A percentile compares a stretch with the other conserved stretches of the same genome.
phyloP scores from a whole-genome alignment of 2,797 vertebrate genomes.

The Cyprinella venusta region DNA sequence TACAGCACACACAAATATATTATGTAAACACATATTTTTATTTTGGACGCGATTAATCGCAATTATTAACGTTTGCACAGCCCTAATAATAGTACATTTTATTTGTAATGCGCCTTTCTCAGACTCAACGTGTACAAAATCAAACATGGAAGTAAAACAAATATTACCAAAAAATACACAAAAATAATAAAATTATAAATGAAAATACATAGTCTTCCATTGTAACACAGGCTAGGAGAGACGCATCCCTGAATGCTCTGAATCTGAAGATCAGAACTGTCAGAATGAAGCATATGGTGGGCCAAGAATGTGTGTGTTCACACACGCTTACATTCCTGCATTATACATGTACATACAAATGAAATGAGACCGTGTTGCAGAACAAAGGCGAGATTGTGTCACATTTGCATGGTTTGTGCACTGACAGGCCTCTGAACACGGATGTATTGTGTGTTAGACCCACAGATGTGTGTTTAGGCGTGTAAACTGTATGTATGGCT shows the following conservation, averaged over 20 bases:
- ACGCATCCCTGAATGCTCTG: neutral
- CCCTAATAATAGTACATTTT: too few species aligned
- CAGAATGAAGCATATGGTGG: constrained; percentile 66
- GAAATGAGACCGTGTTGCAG: constrained; percentile 69
- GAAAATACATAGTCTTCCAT: neutral
- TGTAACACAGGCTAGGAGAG: neutral
- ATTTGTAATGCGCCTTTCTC: too few species aligned
- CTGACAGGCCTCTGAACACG: constrained; percentile 54
- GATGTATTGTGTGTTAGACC: constrained; percentile 57
- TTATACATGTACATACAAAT: constrained; percentile 77
- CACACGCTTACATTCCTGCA: constrained; percentile 77
- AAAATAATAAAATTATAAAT: too few species aligned
- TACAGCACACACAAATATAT: too few species aligned
- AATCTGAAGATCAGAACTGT: neutral
- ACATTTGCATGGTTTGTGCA: constrained; percentile 56
- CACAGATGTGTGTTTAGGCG: constrained; percentile 46
- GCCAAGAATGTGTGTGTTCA: constrained; percentile 55
- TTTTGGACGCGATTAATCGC: too few species aligned
- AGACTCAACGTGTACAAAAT: too few species aligned
- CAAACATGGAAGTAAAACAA: too few species aligned
- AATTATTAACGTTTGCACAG: too few species aligned
- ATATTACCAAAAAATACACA: too few species aligned
- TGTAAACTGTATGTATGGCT: constrained; percentile 19
- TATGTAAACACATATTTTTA: too few species aligned
- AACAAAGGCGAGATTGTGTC: constrained; percentile 78